Evolutionary conservation across 2,888 invertebrate species (phyloP).

Genomic region (Lasioglossum leucozonium): DNA sequence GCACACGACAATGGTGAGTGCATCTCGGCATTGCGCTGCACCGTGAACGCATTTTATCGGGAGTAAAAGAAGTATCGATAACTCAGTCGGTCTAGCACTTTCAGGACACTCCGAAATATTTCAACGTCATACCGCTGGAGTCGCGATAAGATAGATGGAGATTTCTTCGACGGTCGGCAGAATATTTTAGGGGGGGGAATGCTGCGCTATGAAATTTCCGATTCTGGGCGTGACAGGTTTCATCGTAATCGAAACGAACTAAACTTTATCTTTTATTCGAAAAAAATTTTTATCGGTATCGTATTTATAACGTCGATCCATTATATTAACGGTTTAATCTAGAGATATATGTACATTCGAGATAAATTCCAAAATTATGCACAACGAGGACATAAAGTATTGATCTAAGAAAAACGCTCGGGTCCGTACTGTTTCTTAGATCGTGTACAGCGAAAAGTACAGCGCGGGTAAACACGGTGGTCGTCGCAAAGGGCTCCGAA

Average conservation of each 20-base stretch:
- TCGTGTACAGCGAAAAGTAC: no score
- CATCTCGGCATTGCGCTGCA: background rate
- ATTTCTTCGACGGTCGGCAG: constrained; percentile 15
- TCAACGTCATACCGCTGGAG: constrained; percentile 10
- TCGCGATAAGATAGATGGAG: constrained; percentile 29
- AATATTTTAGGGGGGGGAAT: constrained; percentile 6
- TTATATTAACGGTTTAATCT: no score
- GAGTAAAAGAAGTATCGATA: constrained; percentile 17
- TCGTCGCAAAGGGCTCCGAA: constrained; percentile 19
- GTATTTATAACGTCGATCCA: no score
- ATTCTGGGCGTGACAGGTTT: background rate
- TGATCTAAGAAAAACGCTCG: no score
- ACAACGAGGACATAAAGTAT: no score
- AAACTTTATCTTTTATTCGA: background rate
- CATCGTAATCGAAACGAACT: background rate
- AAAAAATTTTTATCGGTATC: background rate
- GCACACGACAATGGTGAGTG: background rate
- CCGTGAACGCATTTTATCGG: constrained; percentile 11
- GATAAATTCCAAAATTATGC: no score
- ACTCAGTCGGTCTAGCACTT: constrained; percentile 4
- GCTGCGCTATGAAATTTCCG: background rate
- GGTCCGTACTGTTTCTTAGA: no score
- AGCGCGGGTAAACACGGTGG: background rate
- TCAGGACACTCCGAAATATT: constrained; percentile 28
- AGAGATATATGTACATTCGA: no score